Evolutionary conservation across 1,140 invertebrate species (phyloP).

Genomic region (Gyrodactylus bullatarudis): DNA sequence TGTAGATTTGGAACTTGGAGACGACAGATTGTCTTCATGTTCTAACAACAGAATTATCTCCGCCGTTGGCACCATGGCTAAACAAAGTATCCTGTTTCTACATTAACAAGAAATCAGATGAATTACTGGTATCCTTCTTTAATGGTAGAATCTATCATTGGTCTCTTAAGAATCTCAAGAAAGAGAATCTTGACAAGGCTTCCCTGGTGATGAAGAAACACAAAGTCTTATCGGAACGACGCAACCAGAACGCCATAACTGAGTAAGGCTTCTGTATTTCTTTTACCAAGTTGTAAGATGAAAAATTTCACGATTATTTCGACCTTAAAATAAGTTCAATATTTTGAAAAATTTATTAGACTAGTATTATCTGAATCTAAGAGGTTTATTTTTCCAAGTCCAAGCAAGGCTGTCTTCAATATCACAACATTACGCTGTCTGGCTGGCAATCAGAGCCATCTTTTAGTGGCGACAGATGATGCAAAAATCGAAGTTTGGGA

Average conservation of each 20-base stretch:
- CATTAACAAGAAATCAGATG: background rate
- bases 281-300: too few species aligned
- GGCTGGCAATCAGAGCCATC: background rate
- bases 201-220: background rate
- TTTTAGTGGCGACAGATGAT: background rate
- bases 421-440: background rate
- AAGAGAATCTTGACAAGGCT: background rate
- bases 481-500: background rate
- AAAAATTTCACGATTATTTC: too few species aligned
- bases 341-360: too few species aligned
- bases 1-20: background rate
- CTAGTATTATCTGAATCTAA: too few species aligned
- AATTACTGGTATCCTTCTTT: background rate
- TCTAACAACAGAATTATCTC: background rate
- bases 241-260: background rate
- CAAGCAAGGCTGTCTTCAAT: background rate
- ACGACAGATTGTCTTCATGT: background rate
- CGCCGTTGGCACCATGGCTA: background rate
- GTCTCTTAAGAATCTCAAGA: background rate
- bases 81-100: background rate
- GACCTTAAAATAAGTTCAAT: too few species aligned
- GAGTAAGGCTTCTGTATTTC: too few species aligned
- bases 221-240: background rate
- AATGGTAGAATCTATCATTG: background rate
- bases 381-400: too few species aligned